phyloP scores from a whole-genome alignment of 1,140 invertebrate genomes.

The Chelonus insularis region DNA sequence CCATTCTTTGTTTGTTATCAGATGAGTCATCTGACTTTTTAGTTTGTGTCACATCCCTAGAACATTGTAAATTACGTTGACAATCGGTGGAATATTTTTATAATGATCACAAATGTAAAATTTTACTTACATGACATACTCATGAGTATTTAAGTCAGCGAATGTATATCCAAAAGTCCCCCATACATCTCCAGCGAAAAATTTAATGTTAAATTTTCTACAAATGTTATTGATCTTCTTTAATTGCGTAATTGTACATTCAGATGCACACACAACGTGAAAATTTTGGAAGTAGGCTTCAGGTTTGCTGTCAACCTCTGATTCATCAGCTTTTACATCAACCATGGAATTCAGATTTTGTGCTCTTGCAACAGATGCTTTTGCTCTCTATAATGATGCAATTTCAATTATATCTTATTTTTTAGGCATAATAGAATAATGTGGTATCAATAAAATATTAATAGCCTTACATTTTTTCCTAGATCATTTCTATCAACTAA shows the following conservation, averaged over 20 bases:
- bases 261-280: slow-evolving; percentile 83
- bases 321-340: slow-evolving; percentile 72
- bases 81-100: too few relatives aligned
- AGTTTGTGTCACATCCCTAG: slow-evolving; percentile 49
- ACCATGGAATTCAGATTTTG: slow-evolving; percentile 93
- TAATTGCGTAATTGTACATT: slow-evolving; percentile 71
- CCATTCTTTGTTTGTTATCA: slow-evolving; percentile 54
- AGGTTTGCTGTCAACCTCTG: slow-evolving; percentile 66
- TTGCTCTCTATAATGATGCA: slow-evolving; percentile 73
- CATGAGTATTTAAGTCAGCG: slow-evolving; percentile 83
- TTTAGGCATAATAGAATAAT: too few relatives aligned
- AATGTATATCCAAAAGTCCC: slow-evolving; percentile 93
- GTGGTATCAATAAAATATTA: slow-evolving; percentile 10
- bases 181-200: slow-evolving; percentile 90
- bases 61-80: slow-evolving; percentile 27
- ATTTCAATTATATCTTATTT: too few relatives aligned
- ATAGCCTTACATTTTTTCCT: slow-evolving; percentile 68
- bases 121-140: slow-evolving; percentile 80
- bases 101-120: too few relatives aligned
- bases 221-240: slow-evolving; percentile 80
- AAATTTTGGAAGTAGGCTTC: slow-evolving; percentile 78
- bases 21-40: slow-evolving; percentile 45
- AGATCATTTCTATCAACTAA: slow-evolving; percentile 68
- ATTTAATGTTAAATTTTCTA: slow-evolving; percentile 76
- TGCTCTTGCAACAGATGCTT: slow-evolving; percentile 75